A percentile compares a stretch with the other conserved stretches of the same genome.
Conservation (phyloP, 2,888 invertebrate genomes). For the Ceraclea dissimilis region DNA sequence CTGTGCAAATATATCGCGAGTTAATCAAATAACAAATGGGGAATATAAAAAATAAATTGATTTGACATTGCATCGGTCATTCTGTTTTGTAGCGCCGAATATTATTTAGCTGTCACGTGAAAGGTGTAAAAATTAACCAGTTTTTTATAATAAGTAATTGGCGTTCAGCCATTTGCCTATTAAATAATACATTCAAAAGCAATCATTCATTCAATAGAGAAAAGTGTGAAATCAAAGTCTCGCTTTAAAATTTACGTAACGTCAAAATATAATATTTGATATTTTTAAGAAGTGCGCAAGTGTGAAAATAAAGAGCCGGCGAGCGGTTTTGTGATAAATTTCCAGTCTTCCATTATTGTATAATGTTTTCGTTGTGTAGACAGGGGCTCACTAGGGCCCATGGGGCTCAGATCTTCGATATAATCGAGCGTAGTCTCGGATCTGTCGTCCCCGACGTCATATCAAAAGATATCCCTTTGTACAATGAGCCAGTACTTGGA, state of each 20-base stretch:
- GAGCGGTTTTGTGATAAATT: background rate
- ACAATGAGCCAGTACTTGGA: conserved; percentile 73
- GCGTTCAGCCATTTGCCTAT: background rate
- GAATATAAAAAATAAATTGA: too few species aligned
- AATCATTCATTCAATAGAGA: background rate
- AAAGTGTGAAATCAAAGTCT: background rate
- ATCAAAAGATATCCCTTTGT: conserved; percentile 58
- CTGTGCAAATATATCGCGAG: too few species aligned
- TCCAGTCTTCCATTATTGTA: background rate
- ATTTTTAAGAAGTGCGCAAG: conserved; percentile 4
- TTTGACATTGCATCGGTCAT: too few species aligned
- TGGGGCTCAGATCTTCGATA: conserved; percentile 8
- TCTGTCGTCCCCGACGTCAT: conserved; percentile 59
- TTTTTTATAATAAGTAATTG: too few species aligned
- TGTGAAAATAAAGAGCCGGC: background rate
- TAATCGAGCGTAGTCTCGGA: conserved; percentile 43
- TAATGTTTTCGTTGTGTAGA: conserved; percentile 21
- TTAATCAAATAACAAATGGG: too few species aligned
- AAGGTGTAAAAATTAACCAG: too few species aligned
- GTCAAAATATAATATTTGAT: background rate
- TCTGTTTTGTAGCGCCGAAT: too few species aligned
- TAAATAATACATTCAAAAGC: background rate
- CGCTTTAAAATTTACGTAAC: background rate
- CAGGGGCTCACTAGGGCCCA: conserved; percentile 12
- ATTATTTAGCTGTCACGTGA: too few species aligned